phyloP scores from a whole-genome alignment of 2,113 vertebrate species.

The Burhinus oedicnemus region DNA sequence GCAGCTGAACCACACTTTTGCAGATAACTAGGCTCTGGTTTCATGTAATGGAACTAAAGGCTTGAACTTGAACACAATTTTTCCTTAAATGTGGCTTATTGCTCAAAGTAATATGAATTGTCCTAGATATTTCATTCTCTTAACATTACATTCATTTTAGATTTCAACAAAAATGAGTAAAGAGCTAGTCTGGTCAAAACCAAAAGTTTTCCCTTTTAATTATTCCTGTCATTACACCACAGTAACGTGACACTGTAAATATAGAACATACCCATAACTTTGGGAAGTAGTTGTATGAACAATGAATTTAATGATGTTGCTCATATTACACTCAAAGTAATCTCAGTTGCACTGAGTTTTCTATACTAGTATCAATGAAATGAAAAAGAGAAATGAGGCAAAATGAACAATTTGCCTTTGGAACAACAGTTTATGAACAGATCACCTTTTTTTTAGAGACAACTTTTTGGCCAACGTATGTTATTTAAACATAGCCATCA shows the following conservation, averaged over 20 bases:
- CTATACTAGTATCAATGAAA: neutral
- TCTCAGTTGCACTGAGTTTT: neutral
- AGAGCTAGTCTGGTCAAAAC: conserved; percentile 30
- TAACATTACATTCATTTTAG: neutral
- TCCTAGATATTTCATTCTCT: neutral
- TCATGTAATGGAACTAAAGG: neutral
- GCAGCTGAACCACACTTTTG: neutral
- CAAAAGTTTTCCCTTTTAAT: conserved; percentile 1
- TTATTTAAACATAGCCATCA: neutral
- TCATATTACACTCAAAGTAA: neutral
- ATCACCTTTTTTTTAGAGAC: neutral
- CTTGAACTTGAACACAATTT: neutral
- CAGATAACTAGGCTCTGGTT: neutral
- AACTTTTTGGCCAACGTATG: neutral
- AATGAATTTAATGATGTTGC: neutral
- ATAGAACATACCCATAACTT: neutral
- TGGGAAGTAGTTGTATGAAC: neutral
- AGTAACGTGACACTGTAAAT: conserved; percentile 11
- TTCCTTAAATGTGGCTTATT: neutral
- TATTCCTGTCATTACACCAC: conserved; percentile 32
- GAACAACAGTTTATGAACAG: neutral
- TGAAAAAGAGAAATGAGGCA: neutral
- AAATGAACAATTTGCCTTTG: neutral
- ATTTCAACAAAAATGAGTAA: conserved; percentile 40
- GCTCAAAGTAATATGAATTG: neutral